Percentiles rank a stretch among this genome's conserved stretches.
Conservation (phyloP, 1,140 invertebrate genomes). For the Sycophila sp. region DNA sequence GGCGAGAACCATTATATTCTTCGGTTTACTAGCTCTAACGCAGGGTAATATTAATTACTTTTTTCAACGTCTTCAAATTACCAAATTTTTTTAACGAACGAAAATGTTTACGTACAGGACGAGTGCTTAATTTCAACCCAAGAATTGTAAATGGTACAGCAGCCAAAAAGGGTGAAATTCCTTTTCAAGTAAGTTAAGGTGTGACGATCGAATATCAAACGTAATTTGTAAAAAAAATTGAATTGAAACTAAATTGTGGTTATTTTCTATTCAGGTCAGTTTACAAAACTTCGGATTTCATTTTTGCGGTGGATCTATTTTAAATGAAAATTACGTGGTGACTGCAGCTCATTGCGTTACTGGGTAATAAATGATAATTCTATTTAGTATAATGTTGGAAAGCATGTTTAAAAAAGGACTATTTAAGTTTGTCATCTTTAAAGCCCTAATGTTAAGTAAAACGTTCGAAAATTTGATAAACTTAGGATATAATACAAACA, state of each 20-base stretch:
- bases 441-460: too few species aligned
- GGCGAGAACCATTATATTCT: background rate
- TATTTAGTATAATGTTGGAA: too few species aligned
- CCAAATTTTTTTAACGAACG: too few species aligned
- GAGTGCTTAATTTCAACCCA: background rate
- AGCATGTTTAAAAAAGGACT: too few species aligned
- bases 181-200: constrained; percentile 11
- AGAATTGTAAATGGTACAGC: constrained; percentile 9
- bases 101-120: background rate
- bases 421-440: too few species aligned
- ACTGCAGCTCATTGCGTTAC: constrained; percentile 21
- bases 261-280: background rate
- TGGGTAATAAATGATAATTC: background rate
- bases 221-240: background rate
- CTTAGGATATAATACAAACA: too few species aligned
- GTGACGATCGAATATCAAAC: background rate
- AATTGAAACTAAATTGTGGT: background rate
- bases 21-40: background rate
- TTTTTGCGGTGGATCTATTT: constrained; percentile 18
- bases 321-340: constrained; percentile 19
- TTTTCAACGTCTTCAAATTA: too few species aligned
- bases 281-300: background rate
- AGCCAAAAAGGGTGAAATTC: background rate
- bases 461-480: too few species aligned
- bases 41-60: constrained; percentile 6